Base-by-base conservation (phyloP, 1,140 invertebrate genomes). In the Pseudomyrmex gracilis region DNA sequence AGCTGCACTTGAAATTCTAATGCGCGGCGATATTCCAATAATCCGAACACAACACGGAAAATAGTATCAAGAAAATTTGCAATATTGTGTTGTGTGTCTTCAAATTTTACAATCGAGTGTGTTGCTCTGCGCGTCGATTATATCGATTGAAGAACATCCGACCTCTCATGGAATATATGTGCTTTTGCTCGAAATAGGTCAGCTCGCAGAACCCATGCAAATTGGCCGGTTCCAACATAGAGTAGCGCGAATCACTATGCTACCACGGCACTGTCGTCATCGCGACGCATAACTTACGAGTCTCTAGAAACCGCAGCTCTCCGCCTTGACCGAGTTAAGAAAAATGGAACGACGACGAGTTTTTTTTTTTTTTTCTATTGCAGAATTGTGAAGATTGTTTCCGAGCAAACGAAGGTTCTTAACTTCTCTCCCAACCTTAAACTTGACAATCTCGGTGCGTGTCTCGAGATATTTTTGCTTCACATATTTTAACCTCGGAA, bases 321-420 rank as follows among this genome's bases (percentile, higher is more conserved):
- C 82, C 83, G 73, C 88, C 88, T 89, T 89, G 88, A 83, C 88
- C 88, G 87, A 89, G 82, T 89, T 88, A 71, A 70, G 74, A 82
- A 73, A 85, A 87, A 87, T 85, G 63, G 83, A 82, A 85, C 66
- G 68, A 49, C 60, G 68, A 70, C 45, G 47, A 7, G 5, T 34
- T 34, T 3, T 34, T 71, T 17, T 49, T 67, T 60, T 20, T 24
- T 12, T 7, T 34, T 3, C 20, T 1, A 53, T 15, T 20, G 51
- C 9, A 73, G 15, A 20, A 8, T 45, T 17, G 57, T 17, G 17
- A 34, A 34, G 34, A 34, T 53, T 43, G 2, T 55, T 7, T 55
- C 9, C n/a, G 70, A 73, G 43, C 13, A 20, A 45, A 9, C 20
- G 53, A 43, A 2, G 24, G 43, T 24, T 45, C 53, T 73, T 58